These are phyloP conservation scores for Enteromius thamalakanensis DNA, from an alignment of 2,797 vertebrate species.

Conservation along the genomic window DNA sequence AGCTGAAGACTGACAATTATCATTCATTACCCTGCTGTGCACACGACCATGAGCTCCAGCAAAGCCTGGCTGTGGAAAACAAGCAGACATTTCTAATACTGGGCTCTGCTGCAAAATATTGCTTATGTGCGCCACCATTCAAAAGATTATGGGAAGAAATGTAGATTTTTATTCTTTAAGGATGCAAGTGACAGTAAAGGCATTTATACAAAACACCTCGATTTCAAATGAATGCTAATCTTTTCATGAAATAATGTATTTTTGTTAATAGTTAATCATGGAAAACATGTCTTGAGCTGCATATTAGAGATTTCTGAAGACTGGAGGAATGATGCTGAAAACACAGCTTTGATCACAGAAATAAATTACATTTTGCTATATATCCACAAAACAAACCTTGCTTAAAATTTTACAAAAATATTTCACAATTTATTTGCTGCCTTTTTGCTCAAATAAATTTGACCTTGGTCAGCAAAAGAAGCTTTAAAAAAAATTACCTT, in stretches of 20 bases:
- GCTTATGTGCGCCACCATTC: not conserved
- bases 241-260: too few relatives aligned
- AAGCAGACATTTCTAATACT: not conserved
- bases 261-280: not conserved
- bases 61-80: not conserved
- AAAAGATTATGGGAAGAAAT: too few relatives aligned
- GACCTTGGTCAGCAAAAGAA: not conserved
- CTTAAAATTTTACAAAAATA: not conserved
- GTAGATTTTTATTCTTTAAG: not conserved
- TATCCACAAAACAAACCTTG: not conserved
- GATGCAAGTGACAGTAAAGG: not conserved
- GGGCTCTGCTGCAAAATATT: not conserved
- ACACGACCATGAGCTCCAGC: not conserved
- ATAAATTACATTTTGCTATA: not conserved
- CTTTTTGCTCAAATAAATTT: not conserved
- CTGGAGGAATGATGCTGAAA: not conserved
- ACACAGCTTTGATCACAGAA: not conserved
- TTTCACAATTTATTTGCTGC: not conserved
- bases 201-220: not conserved
- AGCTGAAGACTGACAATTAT: constrained; percentile 14
- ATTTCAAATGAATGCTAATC: too few relatives aligned
- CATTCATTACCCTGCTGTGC: constrained; percentile 20
- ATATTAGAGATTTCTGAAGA: not conserved
- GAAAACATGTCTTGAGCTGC: not conserved
- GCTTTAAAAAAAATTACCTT: too few relatives aligned